Percentiles rank a stretch among this genome's conserved stretches.
These are phyloP conservation scores for Microtus montanus DNA, from an alignment of 2,113 vertebrate genomes.

Conservation along the genomic window DNA sequence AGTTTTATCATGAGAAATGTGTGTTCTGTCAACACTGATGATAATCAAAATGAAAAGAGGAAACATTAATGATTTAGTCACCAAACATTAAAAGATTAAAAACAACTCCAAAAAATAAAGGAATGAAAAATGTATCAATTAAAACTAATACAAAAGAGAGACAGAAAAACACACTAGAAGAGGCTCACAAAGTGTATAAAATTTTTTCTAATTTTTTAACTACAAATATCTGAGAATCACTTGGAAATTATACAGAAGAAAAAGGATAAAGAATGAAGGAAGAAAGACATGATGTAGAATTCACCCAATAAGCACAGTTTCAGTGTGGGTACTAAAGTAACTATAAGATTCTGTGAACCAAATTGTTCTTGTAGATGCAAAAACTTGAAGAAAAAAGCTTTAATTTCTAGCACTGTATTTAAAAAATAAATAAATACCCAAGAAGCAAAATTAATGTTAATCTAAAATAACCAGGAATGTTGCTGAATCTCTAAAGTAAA, in stretches of 20 bases:
- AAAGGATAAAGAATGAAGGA: neutral
- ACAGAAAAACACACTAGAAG: neutral
- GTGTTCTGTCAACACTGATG: neutral
- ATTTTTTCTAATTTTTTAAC: neutral
- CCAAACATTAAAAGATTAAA: neutral
- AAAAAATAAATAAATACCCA: neutral
- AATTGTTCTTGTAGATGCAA: neutral
- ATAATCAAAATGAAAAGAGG: neutral
- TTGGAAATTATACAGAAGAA: neutral
- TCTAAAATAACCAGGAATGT: neutral
- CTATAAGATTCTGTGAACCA: neutral
- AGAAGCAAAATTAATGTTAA: neutral
- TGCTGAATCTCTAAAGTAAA: neutral
- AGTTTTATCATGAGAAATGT: neutral
- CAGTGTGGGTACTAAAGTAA: neutral
- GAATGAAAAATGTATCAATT: neutral
- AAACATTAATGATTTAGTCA: neutral
- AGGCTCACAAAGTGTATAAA: neutral
- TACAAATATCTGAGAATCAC: neutral
- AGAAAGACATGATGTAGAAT: neutral
- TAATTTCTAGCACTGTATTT: neutral
- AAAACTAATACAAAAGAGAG: neutral
- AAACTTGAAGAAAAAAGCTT: neutral
- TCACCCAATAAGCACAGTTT: neutral
- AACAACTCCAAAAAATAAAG: neutral